These are phyloP conservation scores for Hoplodrina ambigua DNA, from an alignment of 2,888 invertebrate species.

Conservation along the genomic window DNA sequence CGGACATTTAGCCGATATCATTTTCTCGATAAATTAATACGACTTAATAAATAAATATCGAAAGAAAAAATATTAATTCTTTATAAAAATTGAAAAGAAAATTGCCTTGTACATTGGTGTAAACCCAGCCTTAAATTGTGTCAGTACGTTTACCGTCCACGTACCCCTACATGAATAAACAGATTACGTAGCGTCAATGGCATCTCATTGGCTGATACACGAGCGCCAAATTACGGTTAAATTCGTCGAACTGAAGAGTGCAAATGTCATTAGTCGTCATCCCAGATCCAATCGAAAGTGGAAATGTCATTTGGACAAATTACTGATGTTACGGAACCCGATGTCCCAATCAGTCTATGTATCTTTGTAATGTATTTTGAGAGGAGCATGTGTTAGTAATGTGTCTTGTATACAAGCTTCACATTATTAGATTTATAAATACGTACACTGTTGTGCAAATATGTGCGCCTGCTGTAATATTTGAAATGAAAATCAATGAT, in stretches of 20 bases:
- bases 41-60: too few relatives aligned
- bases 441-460: too few relatives aligned
- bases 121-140: not conserved
- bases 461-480: too few relatives aligned
- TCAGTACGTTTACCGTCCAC: not conserved
- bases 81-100: too few relatives aligned
- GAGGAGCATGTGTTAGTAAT: not conserved
- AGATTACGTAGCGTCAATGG: constrained; percentile 40
- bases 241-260: constrained; percentile 46
- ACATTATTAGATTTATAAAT: not conserved
- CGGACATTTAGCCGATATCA: too few relatives aligned
- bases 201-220: constrained; percentile 34
- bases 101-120: too few relatives aligned
- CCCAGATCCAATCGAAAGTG: constrained; percentile 40
- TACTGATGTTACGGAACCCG: constrained; percentile 17
- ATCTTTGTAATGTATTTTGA: constrained; percentile 3
- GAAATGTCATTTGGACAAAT: constrained; percentile 45
- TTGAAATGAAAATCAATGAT: too few relatives aligned
- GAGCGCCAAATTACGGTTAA: constrained; percentile 41
- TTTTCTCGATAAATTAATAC: too few relatives aligned
- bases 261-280: constrained; percentile 49
- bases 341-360: constrained; percentile 16
- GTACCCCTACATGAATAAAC: constrained; percentile 22
- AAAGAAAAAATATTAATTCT: too few relatives aligned
- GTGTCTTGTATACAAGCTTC: not conserved